Evolutionary conservation across 2,888 invertebrate genomes (phyloP).

Genomic region (Catocala fraxini): DNA sequence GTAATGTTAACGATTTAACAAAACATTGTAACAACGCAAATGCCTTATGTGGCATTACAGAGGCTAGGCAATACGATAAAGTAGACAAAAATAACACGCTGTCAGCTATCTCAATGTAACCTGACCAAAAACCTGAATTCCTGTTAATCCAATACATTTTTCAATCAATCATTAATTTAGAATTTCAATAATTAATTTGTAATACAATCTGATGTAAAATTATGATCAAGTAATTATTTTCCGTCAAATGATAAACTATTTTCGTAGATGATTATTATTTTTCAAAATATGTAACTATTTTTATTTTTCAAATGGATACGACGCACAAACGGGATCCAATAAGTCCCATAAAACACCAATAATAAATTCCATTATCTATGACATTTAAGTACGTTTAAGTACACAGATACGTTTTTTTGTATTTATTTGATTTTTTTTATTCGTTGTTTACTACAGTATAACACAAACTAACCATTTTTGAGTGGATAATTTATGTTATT

Average conservation of each 20-base stretch:
- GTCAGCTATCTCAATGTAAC: constrained; percentile 56
- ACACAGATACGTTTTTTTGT: constrained; percentile 79
- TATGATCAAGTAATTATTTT: constrained; percentile 6
- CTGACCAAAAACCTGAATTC: constrained; percentile 18
- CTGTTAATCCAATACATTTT: background rate
- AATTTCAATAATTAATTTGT: background rate
- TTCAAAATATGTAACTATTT: constrained; percentile 31
- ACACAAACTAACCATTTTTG: constrained; percentile 63
- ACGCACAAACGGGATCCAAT: constrained; percentile 60
- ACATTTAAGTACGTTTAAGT: constrained; percentile 77
- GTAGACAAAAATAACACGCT: constrained; percentile 74
- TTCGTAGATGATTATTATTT: constrained; percentile 13
- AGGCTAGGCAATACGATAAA: constrained; percentile 74
- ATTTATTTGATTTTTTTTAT: constrained; percentile 76
- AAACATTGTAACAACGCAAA: constrained; percentile 73
- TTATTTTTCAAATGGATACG: constrained; percentile 75
- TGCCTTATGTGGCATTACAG: constrained; percentile 78
- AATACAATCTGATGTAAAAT: constrained; percentile 1
- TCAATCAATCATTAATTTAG: constrained; percentile 8
- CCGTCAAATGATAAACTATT: constrained; percentile 14
- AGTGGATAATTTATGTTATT: constrained; percentile 62
- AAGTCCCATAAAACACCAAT: constrained; percentile 73
- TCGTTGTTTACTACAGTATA: constrained; percentile 82
- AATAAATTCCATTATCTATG: constrained; percentile 77
- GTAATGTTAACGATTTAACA: constrained; percentile 46